Conservation (phyloP, 2,888 invertebrate genomes). For the Smittia sp. region DNA sequence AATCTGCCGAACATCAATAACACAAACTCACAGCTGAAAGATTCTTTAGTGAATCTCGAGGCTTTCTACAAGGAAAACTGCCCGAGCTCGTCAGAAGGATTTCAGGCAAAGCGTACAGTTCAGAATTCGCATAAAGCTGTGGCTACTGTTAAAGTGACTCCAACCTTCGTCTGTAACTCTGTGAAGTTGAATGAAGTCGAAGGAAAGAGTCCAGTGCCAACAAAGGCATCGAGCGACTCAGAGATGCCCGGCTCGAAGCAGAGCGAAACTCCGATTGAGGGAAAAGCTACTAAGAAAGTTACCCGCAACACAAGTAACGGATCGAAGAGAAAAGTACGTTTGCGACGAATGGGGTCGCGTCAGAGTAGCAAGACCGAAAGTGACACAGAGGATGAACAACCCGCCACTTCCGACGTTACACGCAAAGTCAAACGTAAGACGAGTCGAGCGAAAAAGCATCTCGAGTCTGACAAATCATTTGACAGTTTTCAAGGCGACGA, state of each 20-base stretch:
- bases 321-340: slow-evolving; percentile 41
- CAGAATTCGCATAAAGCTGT: slow-evolving; percentile 42
- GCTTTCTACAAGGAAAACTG: background rate
- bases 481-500: slow-evolving; percentile 51
- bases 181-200: background rate
- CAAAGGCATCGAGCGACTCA: slow-evolving; percentile 2
- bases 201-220: background rate
- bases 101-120: slow-evolving; percentile 26
- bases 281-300: slow-evolving; percentile 32
- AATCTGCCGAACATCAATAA: slow-evolving; percentile 9
- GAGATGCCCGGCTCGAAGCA: slow-evolving; percentile 18
- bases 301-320: slow-evolving; percentile 17
- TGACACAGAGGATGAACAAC: slow-evolving; percentile 51
- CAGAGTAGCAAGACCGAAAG: slow-evolving; percentile 54
- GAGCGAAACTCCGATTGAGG: slow-evolving; percentile 11
- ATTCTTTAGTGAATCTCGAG: background rate
- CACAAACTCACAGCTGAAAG: background rate
- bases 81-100: background rate
- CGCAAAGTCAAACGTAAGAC: slow-evolving; percentile 51
- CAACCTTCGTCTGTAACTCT: slow-evolving; percentile 41
- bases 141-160: slow-evolving; percentile 43
- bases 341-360: slow-evolving; percentile 52
- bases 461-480: slow-evolving; percentile 47
- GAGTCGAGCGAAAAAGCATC: slow-evolving; percentile 47
- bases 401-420: slow-evolving; percentile 45